These are phyloP conservation scores for Orthosia gothica DNA, from an alignment of 2,888 invertebrate genomes.

Conservation along the genomic window DNA sequence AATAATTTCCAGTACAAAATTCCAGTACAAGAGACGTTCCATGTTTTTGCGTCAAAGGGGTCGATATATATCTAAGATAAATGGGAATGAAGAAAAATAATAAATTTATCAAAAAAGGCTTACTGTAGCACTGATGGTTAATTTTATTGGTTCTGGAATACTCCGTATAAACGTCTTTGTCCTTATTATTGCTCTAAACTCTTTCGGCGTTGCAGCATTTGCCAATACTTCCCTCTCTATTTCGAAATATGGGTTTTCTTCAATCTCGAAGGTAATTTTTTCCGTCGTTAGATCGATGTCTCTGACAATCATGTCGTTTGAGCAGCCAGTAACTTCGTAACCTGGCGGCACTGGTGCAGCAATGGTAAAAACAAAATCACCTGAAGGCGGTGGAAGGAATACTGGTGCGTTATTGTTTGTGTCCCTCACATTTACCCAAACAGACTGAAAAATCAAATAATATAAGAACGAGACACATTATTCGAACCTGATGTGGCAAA, in stretches of 20 bases:
- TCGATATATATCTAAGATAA: not conserved
- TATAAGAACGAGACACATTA: not conserved
- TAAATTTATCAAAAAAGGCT: slow-evolving; percentile 61
- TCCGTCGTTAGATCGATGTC: slow-evolving; percentile 91
- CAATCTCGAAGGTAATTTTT: slow-evolving; percentile 81
- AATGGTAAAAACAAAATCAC: slow-evolving; percentile 81
- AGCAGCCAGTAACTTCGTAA: slow-evolving; percentile 83
- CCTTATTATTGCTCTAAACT: slow-evolving; percentile 80
- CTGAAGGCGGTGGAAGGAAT: slow-evolving; percentile 74
- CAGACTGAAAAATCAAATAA: slow-evolving; percentile 79
- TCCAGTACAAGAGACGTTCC: no score
- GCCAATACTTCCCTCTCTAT: slow-evolving; percentile 74
- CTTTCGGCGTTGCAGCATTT: slow-evolving; percentile 74
- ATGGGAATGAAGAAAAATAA: not conserved
- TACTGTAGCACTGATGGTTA: slow-evolving; percentile 86
- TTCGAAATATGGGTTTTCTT: slow-evolving; percentile 83
- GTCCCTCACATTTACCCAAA: slow-evolving; percentile 83
- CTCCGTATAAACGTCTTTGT: slow-evolving; percentile 82
- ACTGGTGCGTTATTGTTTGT: slow-evolving; percentile 89
- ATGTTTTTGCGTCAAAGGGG: not conserved
- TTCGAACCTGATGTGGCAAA: not conserved
- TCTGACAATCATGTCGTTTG: slow-evolving; percentile 84
- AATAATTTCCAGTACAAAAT: no score
- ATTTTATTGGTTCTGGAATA: slow-evolving; percentile 78
- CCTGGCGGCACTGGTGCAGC: slow-evolving; percentile 88